These are phyloP conservation scores for Harlomillsia oculata DNA, from an alignment of 1,140 invertebrate species.

Conservation along the genomic window DNA sequence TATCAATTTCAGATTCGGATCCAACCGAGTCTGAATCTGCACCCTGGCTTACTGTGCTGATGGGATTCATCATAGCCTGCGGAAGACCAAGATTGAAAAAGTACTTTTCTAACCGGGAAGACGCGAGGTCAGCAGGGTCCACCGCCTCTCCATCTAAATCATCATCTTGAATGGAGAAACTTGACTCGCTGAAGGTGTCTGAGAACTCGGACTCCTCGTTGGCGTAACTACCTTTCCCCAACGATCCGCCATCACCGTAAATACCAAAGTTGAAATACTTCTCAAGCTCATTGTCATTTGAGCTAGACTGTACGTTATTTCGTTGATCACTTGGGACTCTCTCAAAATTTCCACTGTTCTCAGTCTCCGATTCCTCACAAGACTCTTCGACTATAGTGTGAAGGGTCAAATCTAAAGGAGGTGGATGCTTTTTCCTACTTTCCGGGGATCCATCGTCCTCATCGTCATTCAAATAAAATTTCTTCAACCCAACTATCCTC, in stretches of 20 bases:
- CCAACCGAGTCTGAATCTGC: slow-evolving; percentile 27
- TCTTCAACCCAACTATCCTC: slow-evolving; percentile 35
- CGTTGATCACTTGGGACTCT: slow-evolving; percentile 9
- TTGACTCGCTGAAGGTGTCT: slow-evolving; percentile 67
- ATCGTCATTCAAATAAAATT: slow-evolving; percentile 31
- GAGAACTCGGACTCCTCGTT: slow-evolving; percentile 42
- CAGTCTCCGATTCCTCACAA: slow-evolving; percentile 66
- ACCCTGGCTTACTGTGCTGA: slow-evolving; percentile 12
- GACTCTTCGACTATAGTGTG: slow-evolving; percentile 90
- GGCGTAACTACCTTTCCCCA: slow-evolving; percentile 38
- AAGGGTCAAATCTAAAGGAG: slow-evolving; percentile 62
- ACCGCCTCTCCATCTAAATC: slow-evolving; percentile 40
- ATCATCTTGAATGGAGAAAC: slow-evolving; percentile 49
- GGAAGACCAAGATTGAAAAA: slow-evolving; percentile 49
- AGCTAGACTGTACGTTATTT: slow-evolving; percentile 9
- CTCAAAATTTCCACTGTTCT: slow-evolving; percentile 54
- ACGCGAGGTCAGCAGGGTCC: slow-evolving; percentile 62
- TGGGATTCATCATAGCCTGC: slow-evolving; percentile 23
- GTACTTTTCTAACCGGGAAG: slow-evolving; percentile 79
- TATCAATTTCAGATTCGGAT: slow-evolving; percentile 30
- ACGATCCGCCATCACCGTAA: slow-evolving; percentile 32
- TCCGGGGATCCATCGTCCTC: background rate
- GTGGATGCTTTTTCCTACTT: slow-evolving; percentile 14
- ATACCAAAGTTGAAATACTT: slow-evolving; percentile 79
- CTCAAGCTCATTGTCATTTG: slow-evolving; percentile 65